A percentile compares a stretch with the other conserved stretches of the same genome.
phyloP scores from a whole-genome alignment of 64 coral and sea anemone species.

The Hydrozoanthus tunicans region DNA sequence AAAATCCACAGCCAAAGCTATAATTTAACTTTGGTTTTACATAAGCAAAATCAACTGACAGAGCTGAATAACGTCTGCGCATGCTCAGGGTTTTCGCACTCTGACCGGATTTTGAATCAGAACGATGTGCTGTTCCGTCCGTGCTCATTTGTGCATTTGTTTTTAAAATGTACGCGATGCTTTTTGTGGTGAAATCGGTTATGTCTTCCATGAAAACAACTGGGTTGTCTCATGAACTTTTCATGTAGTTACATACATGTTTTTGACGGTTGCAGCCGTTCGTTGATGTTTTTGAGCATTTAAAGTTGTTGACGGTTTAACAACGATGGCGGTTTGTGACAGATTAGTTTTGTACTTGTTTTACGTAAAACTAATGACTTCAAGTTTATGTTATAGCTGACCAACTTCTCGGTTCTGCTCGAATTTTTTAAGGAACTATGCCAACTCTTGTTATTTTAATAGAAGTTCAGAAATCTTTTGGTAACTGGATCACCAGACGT shows the following conservation, averaged over 20 bases:
- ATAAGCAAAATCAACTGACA: too few species aligned
- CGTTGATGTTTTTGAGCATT: background rate
- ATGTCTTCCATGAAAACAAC: background rate
- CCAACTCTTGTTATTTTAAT: background rate
- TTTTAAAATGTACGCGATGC: background rate
- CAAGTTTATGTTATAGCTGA: background rate
- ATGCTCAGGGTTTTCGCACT: constrained; percentile 16
- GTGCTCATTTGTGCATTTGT: too few species aligned
- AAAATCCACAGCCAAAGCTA: too few species aligned
- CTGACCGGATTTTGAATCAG: background rate
- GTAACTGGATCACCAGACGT: too few species aligned
- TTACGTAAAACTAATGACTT: background rate
- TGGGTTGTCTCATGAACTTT: constrained; percentile 1
- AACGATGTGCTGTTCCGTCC: background rate
- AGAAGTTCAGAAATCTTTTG: too few species aligned
- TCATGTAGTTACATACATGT: constrained; percentile 1
- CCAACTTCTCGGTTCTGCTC: background rate
- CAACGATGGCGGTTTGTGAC: background rate
- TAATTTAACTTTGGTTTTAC: too few species aligned
- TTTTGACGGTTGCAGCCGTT: background rate
- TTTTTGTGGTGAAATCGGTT: background rate
- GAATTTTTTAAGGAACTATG: background rate
- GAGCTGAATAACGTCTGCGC: constrained; percentile 1
- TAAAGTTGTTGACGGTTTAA: background rate
- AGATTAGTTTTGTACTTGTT: background rate